Conservation (phyloP, 2,797 vertebrate genomes). For the Podarcis siculus region DNA sequence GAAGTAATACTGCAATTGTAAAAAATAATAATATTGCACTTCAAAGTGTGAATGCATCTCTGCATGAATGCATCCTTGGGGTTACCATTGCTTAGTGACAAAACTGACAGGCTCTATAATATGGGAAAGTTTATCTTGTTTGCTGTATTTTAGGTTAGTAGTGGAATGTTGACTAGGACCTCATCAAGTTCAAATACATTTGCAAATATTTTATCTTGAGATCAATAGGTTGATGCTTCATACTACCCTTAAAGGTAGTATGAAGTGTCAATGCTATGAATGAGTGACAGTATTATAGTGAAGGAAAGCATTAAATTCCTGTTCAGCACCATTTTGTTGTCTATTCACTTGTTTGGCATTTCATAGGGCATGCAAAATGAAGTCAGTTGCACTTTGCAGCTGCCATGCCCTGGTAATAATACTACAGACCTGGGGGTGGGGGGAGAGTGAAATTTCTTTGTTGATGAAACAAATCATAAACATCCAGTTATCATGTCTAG, state of each 20-base stretch:
- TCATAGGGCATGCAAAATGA: slow-evolving; percentile 67
- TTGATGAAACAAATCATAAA: slow-evolving; percentile 68
- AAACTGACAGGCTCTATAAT: neutral
- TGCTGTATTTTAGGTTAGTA: neutral
- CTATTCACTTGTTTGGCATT: slow-evolving; percentile 49
- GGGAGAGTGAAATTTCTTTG: slow-evolving; percentile 68
- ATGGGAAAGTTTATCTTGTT: neutral
- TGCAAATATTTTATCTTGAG: slow-evolving; percentile 9
- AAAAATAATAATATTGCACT: no score
- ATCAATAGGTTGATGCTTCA: slow-evolving; percentile 10
- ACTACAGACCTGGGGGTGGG: slow-evolving; percentile 68
- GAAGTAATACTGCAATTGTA: neutral
- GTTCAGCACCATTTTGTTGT: slow-evolving; percentile 70
- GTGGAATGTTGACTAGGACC: neutral
- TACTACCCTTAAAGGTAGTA: slow-evolving; percentile 7
- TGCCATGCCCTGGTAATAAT: slow-evolving; percentile 71
- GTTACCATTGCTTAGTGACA: neutral
- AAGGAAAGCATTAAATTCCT: slow-evolving; percentile 53
- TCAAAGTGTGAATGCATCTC: neutral
- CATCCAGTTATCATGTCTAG: slow-evolving; percentile 64
- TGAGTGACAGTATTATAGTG: slow-evolving; percentile 61
- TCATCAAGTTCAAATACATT: neutral
- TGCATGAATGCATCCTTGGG: neutral
- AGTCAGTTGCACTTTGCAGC: slow-evolving; percentile 72
- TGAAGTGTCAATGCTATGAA: slow-evolving; percentile 51